Percentiles rank a stretch among this genome's conserved stretches.
Conservation (phyloP, 1,140 invertebrate species). For the Megalonaias nervosa region DNA sequence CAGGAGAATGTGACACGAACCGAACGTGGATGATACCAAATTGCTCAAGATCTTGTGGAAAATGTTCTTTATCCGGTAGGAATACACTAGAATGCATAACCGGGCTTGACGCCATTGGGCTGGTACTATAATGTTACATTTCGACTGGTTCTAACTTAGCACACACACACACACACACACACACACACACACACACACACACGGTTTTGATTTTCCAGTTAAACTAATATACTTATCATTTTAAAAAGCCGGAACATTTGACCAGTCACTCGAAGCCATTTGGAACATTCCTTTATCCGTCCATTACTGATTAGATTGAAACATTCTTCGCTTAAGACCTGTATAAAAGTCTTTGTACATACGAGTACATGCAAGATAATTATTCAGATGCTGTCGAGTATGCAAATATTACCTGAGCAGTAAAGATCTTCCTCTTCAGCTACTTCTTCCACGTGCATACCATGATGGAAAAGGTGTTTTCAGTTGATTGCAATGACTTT, state of each 20-base stretch:
- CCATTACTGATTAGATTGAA: not conserved
- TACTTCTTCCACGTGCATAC: too few species aligned
- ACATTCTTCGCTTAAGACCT: not conserved
- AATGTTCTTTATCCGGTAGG: slow-evolving; percentile 39
- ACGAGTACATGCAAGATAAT: not conserved
- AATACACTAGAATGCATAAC: not conserved
- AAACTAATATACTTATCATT: too few species aligned
- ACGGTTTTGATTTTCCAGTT: too few species aligned
- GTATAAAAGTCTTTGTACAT: not conserved
- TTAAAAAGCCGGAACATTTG: too few species aligned
- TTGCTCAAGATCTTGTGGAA: slow-evolving; percentile 44
- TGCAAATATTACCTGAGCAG: too few species aligned
- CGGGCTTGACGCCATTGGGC: not conserved
- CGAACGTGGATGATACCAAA: slow-evolving; percentile 51
- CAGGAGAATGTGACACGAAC: slow-evolving; percentile 42
- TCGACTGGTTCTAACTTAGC: too few species aligned
- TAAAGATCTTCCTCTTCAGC: too few species aligned
- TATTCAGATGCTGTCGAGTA: not conserved
- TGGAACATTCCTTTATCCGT: not conserved
- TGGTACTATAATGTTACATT: not conserved
- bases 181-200: too few species aligned
- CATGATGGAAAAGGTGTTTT: too few species aligned
- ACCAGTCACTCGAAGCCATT: not conserved
- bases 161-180: too few species aligned
- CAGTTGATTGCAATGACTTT: too few species aligned